Percentiles rank a stretch among this genome's conserved stretches.
phyloP scores from a whole-genome alignment of 1,140 invertebrate species.

The Leptinotarsa defecta region DNA sequence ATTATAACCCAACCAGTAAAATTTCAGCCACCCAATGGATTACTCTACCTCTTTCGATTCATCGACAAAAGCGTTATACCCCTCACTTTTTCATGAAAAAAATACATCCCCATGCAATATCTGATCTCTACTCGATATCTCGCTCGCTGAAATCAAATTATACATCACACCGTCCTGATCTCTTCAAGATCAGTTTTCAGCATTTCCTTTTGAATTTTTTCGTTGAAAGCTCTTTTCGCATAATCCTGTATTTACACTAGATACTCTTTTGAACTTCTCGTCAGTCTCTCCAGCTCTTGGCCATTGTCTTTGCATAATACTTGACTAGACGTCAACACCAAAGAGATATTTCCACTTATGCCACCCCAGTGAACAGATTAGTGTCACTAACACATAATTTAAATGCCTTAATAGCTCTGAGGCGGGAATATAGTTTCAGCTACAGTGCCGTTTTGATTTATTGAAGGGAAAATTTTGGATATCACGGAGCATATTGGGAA shows the following conservation, averaged over 20 bases:
- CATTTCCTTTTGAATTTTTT: background rate
- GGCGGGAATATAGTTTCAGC: background rate
- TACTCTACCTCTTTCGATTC: too few species aligned
- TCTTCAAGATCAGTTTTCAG: background rate
- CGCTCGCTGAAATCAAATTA: too few species aligned
- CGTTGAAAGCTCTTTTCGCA: background rate
- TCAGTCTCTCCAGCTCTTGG: background rate
- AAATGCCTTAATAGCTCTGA: background rate
- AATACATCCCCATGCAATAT: too few species aligned
- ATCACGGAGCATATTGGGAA: background rate
- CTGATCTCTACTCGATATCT: too few species aligned
- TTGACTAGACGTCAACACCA: background rate
- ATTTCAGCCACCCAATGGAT: too few species aligned
- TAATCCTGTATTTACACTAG: background rate
- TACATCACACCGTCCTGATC: too few species aligned
- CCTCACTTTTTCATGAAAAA: too few species aligned
- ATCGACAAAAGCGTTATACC: too few species aligned
- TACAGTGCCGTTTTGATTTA: constrained; percentile 3
- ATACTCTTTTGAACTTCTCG: background rate
- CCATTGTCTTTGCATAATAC: background rate
- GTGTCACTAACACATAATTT: background rate
- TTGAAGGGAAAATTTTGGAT: background rate
- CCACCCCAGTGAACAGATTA: constrained; percentile 1
- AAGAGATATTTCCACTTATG: background rate
- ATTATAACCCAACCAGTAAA: too few species aligned